Evolutionary conservation across 2,113 vertebrate species (phyloP), one percentile per base, ranked within the genome.

Genomic region (Pedionomus torquatus): DNA sequence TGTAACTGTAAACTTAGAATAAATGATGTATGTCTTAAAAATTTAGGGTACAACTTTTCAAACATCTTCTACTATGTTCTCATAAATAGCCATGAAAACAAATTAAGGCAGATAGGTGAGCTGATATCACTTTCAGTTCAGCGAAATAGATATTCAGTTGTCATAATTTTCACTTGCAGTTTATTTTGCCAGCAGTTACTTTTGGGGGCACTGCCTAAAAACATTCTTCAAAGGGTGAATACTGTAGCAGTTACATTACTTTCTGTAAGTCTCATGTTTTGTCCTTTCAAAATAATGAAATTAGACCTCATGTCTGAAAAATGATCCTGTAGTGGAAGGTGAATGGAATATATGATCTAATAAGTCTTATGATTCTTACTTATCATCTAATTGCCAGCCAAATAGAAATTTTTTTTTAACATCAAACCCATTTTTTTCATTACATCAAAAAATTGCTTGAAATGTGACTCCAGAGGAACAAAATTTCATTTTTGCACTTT

Each of bases 341-440:
- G n/a, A n/a, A n/a, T n/a, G n/a, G n/a, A n/a, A n/a, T n/a, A n/a
- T n/a, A n/a, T n/a, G n/a, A n/a, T n/a, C n/a, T n/a, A n/a, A n/a
- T n/a, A n/a, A n/a, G n/a, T n/a, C n/a, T n/a, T n/a, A n/a, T n/a
- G n/a, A n/a, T n/a, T n/a, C n/a, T n/a, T n/a, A n/a, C n/a, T n/a
- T n/a, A n/a, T n/a, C n/a, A n/a, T n/a, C n/a, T n/a, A n/a, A n/a
- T n/a, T n/a, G n/a, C n/a, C n/a, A n/a, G n/a, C n/a, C n/a, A n/a
- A n/a, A n/a, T n/a, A n/a, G n/a, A n/a, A n/a, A n/a, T n/a, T n/a
- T n/a, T n/a, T n/a, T n/a, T n/a, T 94, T 79, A 69, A 95, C 96
- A 92, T 95, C 18, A 97, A 95, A 97, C 86, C 44, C 11, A 13
- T 72, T 89, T 94, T n/a, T 75, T 88, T 96, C 81, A 91, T 87